Conservation (phyloP, 2,113 vertebrate genomes). For the Myotis yumanensis region DNA sequence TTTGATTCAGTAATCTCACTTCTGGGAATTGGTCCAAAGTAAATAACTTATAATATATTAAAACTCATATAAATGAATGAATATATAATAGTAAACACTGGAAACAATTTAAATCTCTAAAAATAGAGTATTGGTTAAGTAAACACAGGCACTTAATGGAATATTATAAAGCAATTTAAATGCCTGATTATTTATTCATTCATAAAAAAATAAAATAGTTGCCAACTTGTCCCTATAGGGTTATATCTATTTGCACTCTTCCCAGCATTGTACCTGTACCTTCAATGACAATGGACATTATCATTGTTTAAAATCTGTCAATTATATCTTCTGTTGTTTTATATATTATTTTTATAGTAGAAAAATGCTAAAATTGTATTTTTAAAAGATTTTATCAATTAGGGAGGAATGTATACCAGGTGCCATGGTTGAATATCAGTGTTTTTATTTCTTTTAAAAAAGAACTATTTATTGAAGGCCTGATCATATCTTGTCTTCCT, state of each 20-base stretch:
- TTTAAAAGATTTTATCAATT: not conserved
- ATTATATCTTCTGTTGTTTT: not conserved
- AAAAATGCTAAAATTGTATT: conserved; percentile 17
- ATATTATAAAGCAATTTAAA: not conserved
- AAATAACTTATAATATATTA: conserved; percentile 30
- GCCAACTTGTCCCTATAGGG: not conserved
- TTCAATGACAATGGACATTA: not conserved
- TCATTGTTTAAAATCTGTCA: not conserved
- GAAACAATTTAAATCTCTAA: conserved; percentile 2
- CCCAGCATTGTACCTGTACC: not conserved
- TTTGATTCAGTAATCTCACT: conserved; percentile 12
- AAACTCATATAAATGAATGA: not conserved
- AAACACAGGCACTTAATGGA: not conserved
- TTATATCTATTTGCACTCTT: not conserved
- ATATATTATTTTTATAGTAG: not conserved
- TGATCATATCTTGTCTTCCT: not conserved
- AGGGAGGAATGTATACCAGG: not conserved
- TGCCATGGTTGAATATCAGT: not conserved
- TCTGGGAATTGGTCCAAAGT: not conserved
- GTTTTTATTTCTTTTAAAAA: conserved; percentile 31
- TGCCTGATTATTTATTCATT: not conserved
- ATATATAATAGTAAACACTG: not conserved
- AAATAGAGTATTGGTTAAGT: conserved; percentile 13
- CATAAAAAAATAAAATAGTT: conserved; percentile 45
- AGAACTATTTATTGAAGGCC: conserved; percentile 12